Conservation (phyloP, 2,888 invertebrate species). For the Dryocosmus kuriphilus region DNA sequence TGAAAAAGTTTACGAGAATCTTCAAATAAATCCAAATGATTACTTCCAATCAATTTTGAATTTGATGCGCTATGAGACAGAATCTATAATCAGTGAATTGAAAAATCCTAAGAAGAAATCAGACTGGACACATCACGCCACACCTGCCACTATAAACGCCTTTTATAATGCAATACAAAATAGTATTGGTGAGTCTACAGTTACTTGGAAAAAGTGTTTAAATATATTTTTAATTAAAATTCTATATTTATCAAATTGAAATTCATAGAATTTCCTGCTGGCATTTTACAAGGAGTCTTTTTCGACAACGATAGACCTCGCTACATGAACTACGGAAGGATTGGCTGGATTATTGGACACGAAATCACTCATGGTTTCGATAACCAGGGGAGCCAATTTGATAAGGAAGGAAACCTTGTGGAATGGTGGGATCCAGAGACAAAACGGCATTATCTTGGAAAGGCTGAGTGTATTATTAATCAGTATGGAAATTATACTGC, state of each 20-base stretch:
- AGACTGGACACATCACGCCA: conserved; percentile 79
- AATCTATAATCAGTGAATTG: conserved; percentile 79
- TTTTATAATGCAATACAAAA: conserved; percentile 80
- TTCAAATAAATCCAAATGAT: conserved; percentile 76
- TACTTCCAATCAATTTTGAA: conserved; percentile 79
- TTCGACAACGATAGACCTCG: conserved; percentile 92
- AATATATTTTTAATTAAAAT: not conserved
- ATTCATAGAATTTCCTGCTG: conserved; percentile 81
- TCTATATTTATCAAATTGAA: no score
- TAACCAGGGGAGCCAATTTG: conserved; percentile 93
- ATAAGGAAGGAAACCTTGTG: conserved; percentile 92
- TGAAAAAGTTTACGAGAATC: conserved; percentile 85
- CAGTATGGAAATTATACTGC: no score
- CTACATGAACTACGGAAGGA: conserved; percentile 95
- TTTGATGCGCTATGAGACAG: conserved; percentile 78
- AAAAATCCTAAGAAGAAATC: conserved; percentile 79
- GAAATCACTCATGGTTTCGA: conserved; percentile 96
- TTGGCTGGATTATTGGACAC: conserved; percentile 94
- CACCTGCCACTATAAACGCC: conserved; percentile 80
- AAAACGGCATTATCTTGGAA: conserved; percentile 88
- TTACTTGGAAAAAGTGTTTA: not conserved
- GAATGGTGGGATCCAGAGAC: conserved; percentile 96
- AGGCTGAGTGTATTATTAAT: no score
- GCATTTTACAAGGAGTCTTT: conserved; percentile 94
- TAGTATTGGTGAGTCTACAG: conserved; percentile 80